phyloP scores from a whole-genome alignment of 2,888 invertebrate genomes.

The Melanophora roralis region DNA sequence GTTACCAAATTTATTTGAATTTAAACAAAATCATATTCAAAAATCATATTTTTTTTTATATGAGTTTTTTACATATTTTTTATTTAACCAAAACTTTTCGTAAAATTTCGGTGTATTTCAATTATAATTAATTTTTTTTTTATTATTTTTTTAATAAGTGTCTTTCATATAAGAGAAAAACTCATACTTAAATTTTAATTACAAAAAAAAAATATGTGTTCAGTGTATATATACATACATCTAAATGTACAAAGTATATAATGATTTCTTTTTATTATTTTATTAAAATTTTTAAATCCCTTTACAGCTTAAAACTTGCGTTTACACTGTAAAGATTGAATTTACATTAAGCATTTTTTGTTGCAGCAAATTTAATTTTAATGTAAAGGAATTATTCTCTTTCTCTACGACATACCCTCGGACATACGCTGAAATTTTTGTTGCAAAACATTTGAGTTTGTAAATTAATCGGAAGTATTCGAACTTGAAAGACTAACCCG shows the following conservation, averaged over 20 bases:
- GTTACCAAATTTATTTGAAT: constrained; percentile 45
- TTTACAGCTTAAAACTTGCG: too few relatives aligned
- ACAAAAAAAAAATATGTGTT: constrained; percentile 65
- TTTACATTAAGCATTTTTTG: too few relatives aligned
- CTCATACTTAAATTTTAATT: constrained; percentile 54
- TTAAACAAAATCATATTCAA: constrained; percentile 60
- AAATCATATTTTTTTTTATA: constrained; percentile 56
- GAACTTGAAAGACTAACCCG: too few relatives aligned
- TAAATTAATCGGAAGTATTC: too few relatives aligned
- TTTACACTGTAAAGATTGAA: too few relatives aligned
- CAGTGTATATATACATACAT: constrained; percentile 66
- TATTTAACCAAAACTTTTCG: constrained; percentile 37
- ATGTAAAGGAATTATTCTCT: too few relatives aligned
- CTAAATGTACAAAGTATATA: constrained; percentile 70
- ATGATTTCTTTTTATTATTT: constrained; percentile 37
- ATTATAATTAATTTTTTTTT: not conserved
- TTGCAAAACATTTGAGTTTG: too few relatives aligned
- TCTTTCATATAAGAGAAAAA: constrained; percentile 16
- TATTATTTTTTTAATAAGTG: constrained; percentile 62
- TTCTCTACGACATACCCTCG: too few relatives aligned
- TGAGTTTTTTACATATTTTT: constrained; percentile 7
- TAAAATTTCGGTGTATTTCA: constrained; percentile 39
- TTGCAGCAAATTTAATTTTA: too few relatives aligned
- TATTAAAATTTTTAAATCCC: constrained; percentile 24
- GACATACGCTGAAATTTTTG: too few relatives aligned